Percentiles rank a stretch among this genome's conserved stretches.
Conservation (phyloP, 1,140 invertebrate species). For the Hyposmocoma kahamanoa region DNA sequence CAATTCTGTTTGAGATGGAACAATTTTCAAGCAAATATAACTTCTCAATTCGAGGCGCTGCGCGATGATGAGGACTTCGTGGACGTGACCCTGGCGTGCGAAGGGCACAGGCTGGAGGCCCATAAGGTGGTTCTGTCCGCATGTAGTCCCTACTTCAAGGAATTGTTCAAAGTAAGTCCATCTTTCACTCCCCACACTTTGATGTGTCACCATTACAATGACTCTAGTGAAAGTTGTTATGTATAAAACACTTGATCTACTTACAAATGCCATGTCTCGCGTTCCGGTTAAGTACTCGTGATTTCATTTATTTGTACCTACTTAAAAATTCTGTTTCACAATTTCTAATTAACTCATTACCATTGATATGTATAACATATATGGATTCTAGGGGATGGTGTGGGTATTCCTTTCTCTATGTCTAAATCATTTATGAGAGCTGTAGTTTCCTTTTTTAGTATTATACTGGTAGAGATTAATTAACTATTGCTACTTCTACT, state of each 20-base stretch:
- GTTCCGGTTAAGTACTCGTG: constrained; percentile 73
- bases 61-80: constrained; percentile 87
- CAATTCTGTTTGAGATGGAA: constrained; percentile 95
- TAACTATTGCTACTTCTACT: too few species aligned
- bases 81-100: constrained; percentile 88
- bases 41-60: constrained; percentile 85
- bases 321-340: constrained; percentile 68
- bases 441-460: too few species aligned
- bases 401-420: constrained; percentile 21
- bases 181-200: constrained; percentile 72
- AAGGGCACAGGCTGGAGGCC: constrained; percentile 83
- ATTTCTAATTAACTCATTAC: constrained; percentile 70
- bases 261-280: constrained; percentile 74
- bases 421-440: constrained; percentile 19
- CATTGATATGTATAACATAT: constrained; percentile 39
- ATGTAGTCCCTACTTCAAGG: constrained; percentile 87
- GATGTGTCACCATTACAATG: constrained; percentile 74
- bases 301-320: constrained; percentile 73
- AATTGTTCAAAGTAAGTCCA: constrained; percentile 84
- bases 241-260: constrained; percentile 74
- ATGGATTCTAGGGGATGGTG: constrained; percentile 19
- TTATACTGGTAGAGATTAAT: too few species aligned
- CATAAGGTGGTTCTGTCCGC: constrained; percentile 87
- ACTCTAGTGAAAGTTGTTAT: constrained; percentile 74
- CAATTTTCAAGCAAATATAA: constrained; percentile 93